Conservation (phyloP, 2,797 vertebrate genomes). For the Sebastiscus tertius region DNA sequence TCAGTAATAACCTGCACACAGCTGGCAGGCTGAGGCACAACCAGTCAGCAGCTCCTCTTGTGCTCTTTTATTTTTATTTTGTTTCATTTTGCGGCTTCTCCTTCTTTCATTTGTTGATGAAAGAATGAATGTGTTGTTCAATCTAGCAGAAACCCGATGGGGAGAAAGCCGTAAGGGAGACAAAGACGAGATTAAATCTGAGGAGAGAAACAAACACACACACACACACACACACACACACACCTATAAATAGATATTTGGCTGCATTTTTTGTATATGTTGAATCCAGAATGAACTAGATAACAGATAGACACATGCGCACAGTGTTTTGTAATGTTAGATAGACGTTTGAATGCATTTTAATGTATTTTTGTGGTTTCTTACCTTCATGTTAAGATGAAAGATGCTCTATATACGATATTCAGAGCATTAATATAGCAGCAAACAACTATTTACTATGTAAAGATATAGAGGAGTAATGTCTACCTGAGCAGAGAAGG, state of each 20-base stretch:
- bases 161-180: background rate
- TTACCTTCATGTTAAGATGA: background rate
- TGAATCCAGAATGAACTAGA: background rate
- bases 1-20: slow-evolving; percentile 54
- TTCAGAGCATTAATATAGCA: no score
- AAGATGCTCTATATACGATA: background rate
- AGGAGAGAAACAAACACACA: background rate
- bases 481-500: no score
- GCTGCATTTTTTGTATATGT: background rate
- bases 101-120: slow-evolving; percentile 13
- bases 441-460: no score
- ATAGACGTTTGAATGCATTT: background rate
- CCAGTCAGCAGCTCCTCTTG: slow-evolving; percentile 63
- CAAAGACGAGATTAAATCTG: slow-evolving; percentile 11
- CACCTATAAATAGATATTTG: background rate
- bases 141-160: background rate
- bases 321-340: background rate
- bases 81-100: slow-evolving; percentile 18
- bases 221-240: background rate
- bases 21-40: slow-evolving; percentile 35
- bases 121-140: slow-evolving; percentile 47
- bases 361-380: background rate
- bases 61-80: slow-evolving; percentile 45
- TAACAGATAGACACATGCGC: background rate
- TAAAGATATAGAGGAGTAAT: no score